These are phyloP conservation scores for Anthonomus grandis DNA, from an alignment of 1,140 invertebrate species.

Conservation along the genomic window DNA sequence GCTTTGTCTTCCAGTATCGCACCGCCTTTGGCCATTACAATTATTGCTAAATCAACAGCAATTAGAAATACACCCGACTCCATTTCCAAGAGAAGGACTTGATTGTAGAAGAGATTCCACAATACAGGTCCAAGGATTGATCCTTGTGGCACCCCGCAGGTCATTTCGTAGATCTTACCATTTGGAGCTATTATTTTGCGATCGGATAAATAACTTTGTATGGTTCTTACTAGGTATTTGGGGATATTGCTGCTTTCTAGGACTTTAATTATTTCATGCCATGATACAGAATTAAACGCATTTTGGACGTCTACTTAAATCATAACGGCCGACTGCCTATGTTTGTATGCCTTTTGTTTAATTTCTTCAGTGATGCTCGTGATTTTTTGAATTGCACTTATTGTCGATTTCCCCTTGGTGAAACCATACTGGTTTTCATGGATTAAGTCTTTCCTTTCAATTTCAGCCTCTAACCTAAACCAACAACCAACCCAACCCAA, in stretches of 20 bases:
- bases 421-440: slow-evolving; percentile 45
- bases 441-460: slow-evolving; percentile 19
- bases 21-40: slow-evolving; percentile 23
- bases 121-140: slow-evolving; percentile 41
- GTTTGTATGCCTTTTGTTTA: slow-evolving; percentile 13
- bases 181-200: slow-evolving; percentile 21
- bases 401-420: slow-evolving; percentile 40
- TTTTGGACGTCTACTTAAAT: slow-evolving; percentile 18
- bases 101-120: slow-evolving; percentile 43
- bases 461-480: too few species aligned
- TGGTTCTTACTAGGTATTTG: neutral
- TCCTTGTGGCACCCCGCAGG: slow-evolving; percentile 50
- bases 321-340: slow-evolving; percentile 48
- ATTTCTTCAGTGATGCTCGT: neutral
- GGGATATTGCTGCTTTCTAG: slow-evolving; percentile 35
- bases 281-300: slow-evolving; percentile 19
- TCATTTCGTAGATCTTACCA: slow-evolving; percentile 30
- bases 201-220: neutral
- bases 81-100: slow-evolving; percentile 31
- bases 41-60: slow-evolving; percentile 28
- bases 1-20: slow-evolving; percentile 5
- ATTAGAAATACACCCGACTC: slow-evolving; percentile 28
- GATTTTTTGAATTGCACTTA: slow-evolving; percentile 35
- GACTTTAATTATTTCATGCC: neutral
- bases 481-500: too few species aligned